Evolutionary conservation across 1,140 invertebrate genomes (phyloP).

Genomic region (Neodiprion pinetum): DNA sequence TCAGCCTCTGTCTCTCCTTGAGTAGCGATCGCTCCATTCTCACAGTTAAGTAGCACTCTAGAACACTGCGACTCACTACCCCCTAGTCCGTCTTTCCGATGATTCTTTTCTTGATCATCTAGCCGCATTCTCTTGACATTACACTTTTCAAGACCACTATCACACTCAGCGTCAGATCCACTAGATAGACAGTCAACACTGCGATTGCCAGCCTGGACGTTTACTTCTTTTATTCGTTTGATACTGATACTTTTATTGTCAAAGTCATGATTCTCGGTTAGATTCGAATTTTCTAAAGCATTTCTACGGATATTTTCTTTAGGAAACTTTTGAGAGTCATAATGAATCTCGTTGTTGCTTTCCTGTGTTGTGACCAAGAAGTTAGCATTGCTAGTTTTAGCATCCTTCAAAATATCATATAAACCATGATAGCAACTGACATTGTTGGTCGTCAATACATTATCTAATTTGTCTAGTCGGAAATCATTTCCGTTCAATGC

Average conservation of each 20-base stretch:
- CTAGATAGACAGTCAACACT: slow-evolving; percentile 44
- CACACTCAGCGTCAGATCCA: slow-evolving; percentile 51
- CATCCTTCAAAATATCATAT: slow-evolving; percentile 70
- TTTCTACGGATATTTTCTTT: slow-evolving; percentile 53
- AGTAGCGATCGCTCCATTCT: slow-evolving; percentile 47
- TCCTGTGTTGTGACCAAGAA: slow-evolving; percentile 64
- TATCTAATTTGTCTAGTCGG: slow-evolving; percentile 39
- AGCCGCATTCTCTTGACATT: slow-evolving; percentile 61
- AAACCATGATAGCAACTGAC: slow-evolving; percentile 46
- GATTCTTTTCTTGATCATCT: slow-evolving; percentile 61
- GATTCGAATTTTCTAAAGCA: slow-evolving; percentile 56
- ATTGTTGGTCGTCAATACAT: slow-evolving; percentile 38
- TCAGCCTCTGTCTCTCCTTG: slow-evolving; percentile 60
- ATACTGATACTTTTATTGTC: slow-evolving; percentile 56
- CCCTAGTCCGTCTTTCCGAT: slow-evolving; percentile 41
- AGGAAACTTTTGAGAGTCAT: slow-evolving; percentile 72
- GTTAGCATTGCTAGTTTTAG: slow-evolving; percentile 72
- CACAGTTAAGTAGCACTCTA: slow-evolving; percentile 39
- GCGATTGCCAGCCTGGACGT: slow-evolving; percentile 52
- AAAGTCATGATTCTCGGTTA: slow-evolving; percentile 59
- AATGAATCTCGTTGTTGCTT: slow-evolving; percentile 65
- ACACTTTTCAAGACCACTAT: slow-evolving; percentile 52
- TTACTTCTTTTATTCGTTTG: slow-evolving; percentile 63
- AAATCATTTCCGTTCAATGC: slow-evolving; percentile 19
- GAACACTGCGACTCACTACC: slow-evolving; percentile 40